Evolutionary conservation across 1,140 invertebrate species (phyloP).

Genomic region (Andricus grossulariae): DNA sequence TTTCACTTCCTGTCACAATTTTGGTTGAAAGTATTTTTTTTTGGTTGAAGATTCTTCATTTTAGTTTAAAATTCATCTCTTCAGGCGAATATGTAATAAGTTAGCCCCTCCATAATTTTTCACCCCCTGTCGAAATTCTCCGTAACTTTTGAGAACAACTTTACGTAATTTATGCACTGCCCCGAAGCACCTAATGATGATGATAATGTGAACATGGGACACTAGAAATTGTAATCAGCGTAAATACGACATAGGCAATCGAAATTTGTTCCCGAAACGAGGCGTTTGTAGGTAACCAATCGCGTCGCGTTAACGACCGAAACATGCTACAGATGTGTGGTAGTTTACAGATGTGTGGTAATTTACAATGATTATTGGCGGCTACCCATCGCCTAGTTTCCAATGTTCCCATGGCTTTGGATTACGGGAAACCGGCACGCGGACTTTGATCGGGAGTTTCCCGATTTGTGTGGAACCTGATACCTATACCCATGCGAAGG

Average conservation of each 20-base stretch:
- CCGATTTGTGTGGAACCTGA: conserved; percentile 75
- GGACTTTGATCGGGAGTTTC: conserved; percentile 63
- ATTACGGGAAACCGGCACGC: conserved; percentile 53
- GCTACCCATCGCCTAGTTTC: not conserved
- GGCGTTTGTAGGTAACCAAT: conserved; percentile 37
- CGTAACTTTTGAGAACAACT: conserved; percentile 1
- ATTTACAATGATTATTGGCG: conserved; percentile 67
- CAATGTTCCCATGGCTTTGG: conserved; percentile 65
- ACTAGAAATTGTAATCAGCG: not conserved
- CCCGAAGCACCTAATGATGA: conserved; percentile 15
- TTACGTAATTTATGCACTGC: too few relatives aligned
- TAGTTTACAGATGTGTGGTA: conserved; percentile 69
- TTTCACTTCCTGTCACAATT: too few relatives aligned
- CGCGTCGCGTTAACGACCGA: conserved; percentile 61
- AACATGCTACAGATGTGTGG: conserved; percentile 64
- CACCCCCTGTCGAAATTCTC: too few relatives aligned
- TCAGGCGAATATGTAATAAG: too few relatives aligned
- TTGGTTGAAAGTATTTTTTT: too few relatives aligned
- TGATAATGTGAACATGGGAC: not conserved
- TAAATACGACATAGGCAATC: not conserved
- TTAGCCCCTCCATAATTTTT: too few relatives aligned
- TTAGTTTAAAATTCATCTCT: too few relatives aligned
- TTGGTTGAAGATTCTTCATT: too few relatives aligned
- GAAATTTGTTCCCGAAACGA: conserved; percentile 38
- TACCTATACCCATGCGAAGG: conserved; percentile 69